Evolutionary conservation across 2,797 vertebrate genomes (phyloP).

Genomic region (Megaceryle alcyon): DNA sequence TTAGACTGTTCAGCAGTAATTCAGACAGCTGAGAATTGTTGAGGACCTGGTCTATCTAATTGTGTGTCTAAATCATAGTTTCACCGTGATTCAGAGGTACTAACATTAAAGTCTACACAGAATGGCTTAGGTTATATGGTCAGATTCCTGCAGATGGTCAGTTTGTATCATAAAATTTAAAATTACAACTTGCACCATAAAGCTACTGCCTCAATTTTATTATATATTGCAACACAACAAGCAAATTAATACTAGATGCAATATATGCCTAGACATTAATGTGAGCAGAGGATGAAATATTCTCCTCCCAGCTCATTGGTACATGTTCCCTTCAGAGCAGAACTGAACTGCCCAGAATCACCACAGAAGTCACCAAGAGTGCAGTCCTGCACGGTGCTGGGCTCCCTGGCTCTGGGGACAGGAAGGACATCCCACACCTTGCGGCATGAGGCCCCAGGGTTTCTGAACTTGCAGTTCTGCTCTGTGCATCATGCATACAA

Average conservation of each 20-base stretch:
- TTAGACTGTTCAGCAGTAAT: slow-evolving; percentile 23
- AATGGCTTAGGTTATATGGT: background rate
- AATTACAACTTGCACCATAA: slow-evolving; percentile 56
- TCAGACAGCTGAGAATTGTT: slow-evolving; percentile 31
- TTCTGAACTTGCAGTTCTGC: background rate
- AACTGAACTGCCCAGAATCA: background rate
- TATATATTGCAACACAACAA: slow-evolving; percentile 64
- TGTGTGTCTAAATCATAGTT: slow-evolving; percentile 49
- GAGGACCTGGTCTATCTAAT: slow-evolving; percentile 33
- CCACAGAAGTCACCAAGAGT: background rate
- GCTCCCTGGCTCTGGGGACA: background rate
- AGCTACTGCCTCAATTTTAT: slow-evolving; percentile 60
- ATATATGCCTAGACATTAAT: slow-evolving; percentile 58
- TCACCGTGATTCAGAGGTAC: background rate
- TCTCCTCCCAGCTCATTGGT: slow-evolving; percentile 3
- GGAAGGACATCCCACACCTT: slow-evolving; percentile 4
- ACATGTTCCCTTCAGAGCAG: background rate
- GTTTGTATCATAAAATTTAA: slow-evolving; percentile 58
- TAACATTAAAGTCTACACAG: background rate
- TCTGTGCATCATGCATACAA: background rate
- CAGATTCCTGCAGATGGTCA: slow-evolving; percentile 56
- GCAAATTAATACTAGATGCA: slow-evolving; percentile 62
- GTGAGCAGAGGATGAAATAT: slow-evolving; percentile 50
- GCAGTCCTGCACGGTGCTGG: background rate
- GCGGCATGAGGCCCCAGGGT: background rate